Percentiles rank a stretch among this genome's conserved stretches.
Conservation (phyloP, 2,797 vertebrate genomes). For the Cossypha niveicapilla region DNA sequence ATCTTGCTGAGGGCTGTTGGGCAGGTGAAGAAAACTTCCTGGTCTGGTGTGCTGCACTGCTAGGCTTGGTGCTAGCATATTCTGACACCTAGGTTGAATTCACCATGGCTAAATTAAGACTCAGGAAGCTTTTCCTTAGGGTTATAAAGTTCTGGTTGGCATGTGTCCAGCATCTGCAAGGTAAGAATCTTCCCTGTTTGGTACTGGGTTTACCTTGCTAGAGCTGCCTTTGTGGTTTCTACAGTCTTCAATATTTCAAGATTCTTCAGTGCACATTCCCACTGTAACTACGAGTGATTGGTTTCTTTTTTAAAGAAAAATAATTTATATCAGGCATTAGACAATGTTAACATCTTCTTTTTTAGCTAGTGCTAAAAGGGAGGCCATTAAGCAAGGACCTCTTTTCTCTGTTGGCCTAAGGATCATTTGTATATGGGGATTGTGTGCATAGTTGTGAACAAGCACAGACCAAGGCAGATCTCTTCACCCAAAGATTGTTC, state of each 20-base stretch:
- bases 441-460: neutral
- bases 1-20: neutral
- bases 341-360: neutral
- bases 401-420: neutral
- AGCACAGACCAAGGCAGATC: neutral
- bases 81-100: neutral
- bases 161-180: neutral
- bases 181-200: neutral
- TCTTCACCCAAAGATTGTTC: neutral
- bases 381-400: rapidly evolving
- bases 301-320: neutral
- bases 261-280: rapidly evolving
- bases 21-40: neutral
- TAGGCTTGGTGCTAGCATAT: neutral
- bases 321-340: neutral
- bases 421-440: neutral
- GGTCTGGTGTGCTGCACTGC: neutral
- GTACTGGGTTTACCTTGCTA: neutral
- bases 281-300: neutral
- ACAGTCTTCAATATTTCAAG: neutral
- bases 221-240: neutral
- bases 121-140: neutral
- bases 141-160: neutral
- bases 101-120: neutral
- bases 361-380: neutral